phyloP scores from a whole-genome alignment of 2,113 vertebrate species.

The Agelaius tricolor region DNA sequence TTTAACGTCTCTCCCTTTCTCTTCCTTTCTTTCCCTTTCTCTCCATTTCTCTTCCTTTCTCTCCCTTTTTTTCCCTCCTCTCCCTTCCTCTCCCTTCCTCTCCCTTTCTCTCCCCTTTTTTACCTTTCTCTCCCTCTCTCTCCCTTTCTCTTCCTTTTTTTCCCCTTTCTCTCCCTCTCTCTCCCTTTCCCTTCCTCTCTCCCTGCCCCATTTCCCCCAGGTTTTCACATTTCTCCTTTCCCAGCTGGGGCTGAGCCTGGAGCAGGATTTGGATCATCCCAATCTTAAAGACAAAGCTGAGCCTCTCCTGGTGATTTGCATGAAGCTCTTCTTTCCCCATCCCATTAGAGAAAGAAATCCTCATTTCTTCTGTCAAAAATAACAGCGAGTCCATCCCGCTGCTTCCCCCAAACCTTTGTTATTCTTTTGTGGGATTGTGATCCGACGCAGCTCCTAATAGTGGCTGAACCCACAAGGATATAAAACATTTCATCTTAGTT shows the following conservation, averaged over 20 bases:
- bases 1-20: no score
- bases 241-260: not conserved
- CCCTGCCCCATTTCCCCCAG: not conserved
- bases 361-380: not conserved
- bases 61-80: accelerated
- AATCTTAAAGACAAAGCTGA: not conserved
- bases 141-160: not conserved
- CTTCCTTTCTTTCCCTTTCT: accelerated
- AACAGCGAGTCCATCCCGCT: not conserved
- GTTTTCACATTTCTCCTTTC: accelerated
- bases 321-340: not conserved
- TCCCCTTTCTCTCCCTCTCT: not conserved
- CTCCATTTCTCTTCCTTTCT: accelerated
- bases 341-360: not conserved
- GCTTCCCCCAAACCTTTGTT: not conserved
- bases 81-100: not conserved
- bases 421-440: not conserved
- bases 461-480: not conserved
- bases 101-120: not conserved
- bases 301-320: not conserved
- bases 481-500: not conserved
- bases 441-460: not conserved
- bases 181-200: not conserved
- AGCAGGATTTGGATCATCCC: not conserved
- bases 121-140: not conserved